Conservation (phyloP, 2,888 invertebrate species). For the Polymixis lichenea region DNA sequence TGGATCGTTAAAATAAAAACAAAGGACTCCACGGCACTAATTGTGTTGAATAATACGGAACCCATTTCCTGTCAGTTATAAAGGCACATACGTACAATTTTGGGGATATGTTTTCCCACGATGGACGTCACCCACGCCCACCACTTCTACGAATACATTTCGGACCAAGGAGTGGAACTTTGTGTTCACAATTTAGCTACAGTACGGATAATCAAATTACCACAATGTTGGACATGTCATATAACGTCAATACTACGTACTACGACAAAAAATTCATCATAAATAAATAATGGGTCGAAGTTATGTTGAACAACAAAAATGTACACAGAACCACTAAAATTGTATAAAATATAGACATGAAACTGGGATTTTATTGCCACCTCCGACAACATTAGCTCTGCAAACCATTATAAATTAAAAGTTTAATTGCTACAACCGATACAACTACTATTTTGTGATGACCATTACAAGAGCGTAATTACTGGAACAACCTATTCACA, state of each 20-base stretch:
- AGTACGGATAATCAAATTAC: conserved; percentile 78
- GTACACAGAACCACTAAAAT: conserved; percentile 48
- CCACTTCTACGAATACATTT: conserved; percentile 86
- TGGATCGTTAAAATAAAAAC: conserved; percentile 68
- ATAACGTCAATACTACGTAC: conserved; percentile 23
- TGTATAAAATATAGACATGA: conserved; percentile 54
- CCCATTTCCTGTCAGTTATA: conserved; percentile 75
- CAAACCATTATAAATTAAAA: conserved; percentile 57
- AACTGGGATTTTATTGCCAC: conserved; percentile 54
- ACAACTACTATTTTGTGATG: conserved; percentile 50
- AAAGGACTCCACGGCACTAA: conserved; percentile 70
- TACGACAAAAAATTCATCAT: conserved; percentile 24
- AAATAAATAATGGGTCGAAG: conserved; percentile 41
- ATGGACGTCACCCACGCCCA: conserved; percentile 82
- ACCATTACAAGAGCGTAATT: conserved; percentile 46
- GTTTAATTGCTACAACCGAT: conserved; percentile 55
- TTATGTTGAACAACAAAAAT: conserved; percentile 56
- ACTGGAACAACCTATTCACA: conserved; percentile 43
- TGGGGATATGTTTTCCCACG: conserved; percentile 87
- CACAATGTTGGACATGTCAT: conserved; percentile 75
- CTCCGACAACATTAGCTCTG: conserved; percentile 45
- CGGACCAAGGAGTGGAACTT: conserved; percentile 81
- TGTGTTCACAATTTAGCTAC: conserved; percentile 84
- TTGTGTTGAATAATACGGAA: conserved; percentile 73
- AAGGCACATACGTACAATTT: conserved; percentile 79